These are phyloP conservation scores for Oscheius sp. DNA, from an alignment of 2,888 invertebrate genomes.

Conservation along the genomic window DNA sequence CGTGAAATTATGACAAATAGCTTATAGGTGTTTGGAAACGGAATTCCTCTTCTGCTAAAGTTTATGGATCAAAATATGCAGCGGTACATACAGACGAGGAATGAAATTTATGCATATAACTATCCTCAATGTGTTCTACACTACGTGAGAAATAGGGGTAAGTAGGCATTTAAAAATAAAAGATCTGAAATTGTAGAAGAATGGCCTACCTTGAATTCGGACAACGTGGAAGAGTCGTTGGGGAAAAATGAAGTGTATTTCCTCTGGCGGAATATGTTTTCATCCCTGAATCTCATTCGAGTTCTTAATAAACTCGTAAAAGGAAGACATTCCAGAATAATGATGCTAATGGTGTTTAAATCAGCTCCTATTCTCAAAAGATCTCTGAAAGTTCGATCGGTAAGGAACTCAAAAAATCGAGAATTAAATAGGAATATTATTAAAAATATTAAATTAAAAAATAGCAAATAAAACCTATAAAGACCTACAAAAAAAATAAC, in stretches of 20 bases:
- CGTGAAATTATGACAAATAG: slow-evolving; percentile 77
- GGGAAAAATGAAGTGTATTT: slow-evolving; percentile 73
- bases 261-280: slow-evolving; percentile 97
- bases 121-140: slow-evolving; percentile 65
- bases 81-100: slow-evolving; percentile 83
- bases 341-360: slow-evolving; percentile 98
- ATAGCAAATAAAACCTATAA: no score
- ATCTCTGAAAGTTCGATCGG: slow-evolving; percentile 80
- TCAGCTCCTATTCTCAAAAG: slow-evolving; percentile 97
- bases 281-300: slow-evolving; percentile 92
- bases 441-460: no score
- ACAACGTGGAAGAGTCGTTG: slow-evolving; percentile 59
- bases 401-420: no score
- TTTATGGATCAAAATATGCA: slow-evolving; percentile 82
- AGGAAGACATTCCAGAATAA: slow-evolving; percentile 93
- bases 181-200: slow-evolving; percentile 53
- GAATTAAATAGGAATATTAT: no score
- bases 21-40: slow-evolving; percentile 99
- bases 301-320: slow-evolving; percentile 98
- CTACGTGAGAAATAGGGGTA: slow-evolving; percentile 63
- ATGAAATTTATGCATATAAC: slow-evolving; percentile 73
- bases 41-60: slow-evolving; percentile 95
- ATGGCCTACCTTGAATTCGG: slow-evolving; percentile 65
- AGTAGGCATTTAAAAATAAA: not conserved
- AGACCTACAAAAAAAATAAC: no score